Conservation (phyloP, 2,113 vertebrate genomes). For the Xenopus laevis region DNA sequence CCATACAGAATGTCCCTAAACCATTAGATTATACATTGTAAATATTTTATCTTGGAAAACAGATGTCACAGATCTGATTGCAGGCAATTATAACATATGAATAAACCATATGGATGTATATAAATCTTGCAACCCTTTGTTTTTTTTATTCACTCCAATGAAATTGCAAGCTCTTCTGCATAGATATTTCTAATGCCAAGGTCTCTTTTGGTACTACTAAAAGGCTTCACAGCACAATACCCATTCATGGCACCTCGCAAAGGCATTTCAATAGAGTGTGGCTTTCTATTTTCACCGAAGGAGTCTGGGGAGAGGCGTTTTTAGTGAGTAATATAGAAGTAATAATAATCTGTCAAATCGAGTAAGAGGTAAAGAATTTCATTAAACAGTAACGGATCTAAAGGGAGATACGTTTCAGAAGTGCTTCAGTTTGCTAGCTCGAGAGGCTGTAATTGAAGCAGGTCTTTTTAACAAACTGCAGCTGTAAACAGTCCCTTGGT, state of each 20-base stretch:
- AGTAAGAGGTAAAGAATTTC: slow-evolving; percentile 41
- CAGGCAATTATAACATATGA: no score
- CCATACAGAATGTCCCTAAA: no score
- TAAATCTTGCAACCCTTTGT: no score
- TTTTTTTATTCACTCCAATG: no score
- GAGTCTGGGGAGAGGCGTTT: slow-evolving; percentile 35
- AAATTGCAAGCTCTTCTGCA: no score
- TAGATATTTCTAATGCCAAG: background rate
- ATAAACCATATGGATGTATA: no score
- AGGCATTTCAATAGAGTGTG: slow-evolving; percentile 9
- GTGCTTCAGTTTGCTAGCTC: slow-evolving; percentile 33
- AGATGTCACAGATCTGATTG: no score
- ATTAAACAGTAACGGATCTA: slow-evolving; percentile 41
- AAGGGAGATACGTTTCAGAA: slow-evolving; percentile 39
- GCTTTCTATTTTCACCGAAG: slow-evolving; percentile 36
- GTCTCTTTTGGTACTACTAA: background rate
- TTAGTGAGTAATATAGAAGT: slow-evolving; percentile 41
- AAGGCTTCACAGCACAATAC: background rate
- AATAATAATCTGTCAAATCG: slow-evolving; percentile 45
- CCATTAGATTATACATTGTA: no score
- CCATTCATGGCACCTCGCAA: slow-evolving; percentile 19
- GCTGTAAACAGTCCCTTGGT: slow-evolving; percentile 25
- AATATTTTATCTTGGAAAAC: no score
- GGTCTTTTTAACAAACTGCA: slow-evolving; percentile 21
- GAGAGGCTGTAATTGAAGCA: slow-evolving; percentile 31